Conservation (phyloP, 1,140 invertebrate genomes). For the Aphis gossypii region DNA sequence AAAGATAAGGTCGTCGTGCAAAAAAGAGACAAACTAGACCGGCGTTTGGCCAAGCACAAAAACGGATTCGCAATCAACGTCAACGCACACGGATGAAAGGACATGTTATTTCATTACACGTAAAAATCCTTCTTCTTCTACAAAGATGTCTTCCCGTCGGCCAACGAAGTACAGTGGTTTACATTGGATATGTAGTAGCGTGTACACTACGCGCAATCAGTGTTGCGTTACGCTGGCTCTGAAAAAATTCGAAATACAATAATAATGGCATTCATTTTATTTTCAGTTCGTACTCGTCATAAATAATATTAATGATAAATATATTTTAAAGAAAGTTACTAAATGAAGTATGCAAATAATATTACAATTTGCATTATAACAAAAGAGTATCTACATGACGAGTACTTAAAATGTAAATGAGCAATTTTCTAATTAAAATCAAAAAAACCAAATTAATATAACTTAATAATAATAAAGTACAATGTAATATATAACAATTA, state of each 20-base stretch:
- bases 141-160: neutral
- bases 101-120: constrained; percentile 46
- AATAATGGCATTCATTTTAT: neutral
- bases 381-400: neutral
- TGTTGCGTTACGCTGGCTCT: neutral
- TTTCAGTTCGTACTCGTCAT: neutral
- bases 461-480: neutral
- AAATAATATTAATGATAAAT: neutral
- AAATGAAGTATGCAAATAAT: neutral
- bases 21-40: constrained; percentile 48
- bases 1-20: constrained; percentile 16
- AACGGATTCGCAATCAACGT: constrained; percentile 52
- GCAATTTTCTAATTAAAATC: neutral
- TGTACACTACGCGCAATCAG: neutral
- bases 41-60: constrained; percentile 36
- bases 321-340: neutral
- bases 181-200: neutral
- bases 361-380: neutral
- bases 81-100: constrained; percentile 46
- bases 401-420: neutral
- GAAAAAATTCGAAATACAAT: neutral
- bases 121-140: constrained; percentile 9
- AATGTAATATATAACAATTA: neutral
- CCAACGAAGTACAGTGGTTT: neutral
- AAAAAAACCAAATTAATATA: neutral